phyloP scores from a whole-genome alignment of 2,888 invertebrate species.

The Ornithoptera priamus region DNA sequence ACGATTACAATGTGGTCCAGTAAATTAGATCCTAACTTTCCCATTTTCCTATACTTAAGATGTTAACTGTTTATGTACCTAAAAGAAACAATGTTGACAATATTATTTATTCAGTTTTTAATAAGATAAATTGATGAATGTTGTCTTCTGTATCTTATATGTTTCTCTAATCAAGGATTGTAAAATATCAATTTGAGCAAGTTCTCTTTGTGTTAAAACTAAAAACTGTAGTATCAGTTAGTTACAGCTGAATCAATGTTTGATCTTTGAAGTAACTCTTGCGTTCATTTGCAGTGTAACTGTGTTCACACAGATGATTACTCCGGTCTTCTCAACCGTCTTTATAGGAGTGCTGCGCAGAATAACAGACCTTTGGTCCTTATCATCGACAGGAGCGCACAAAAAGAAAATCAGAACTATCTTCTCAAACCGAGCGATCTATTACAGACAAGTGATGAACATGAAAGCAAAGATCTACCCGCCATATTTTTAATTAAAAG shows the following conservation, averaged over 20 bases:
- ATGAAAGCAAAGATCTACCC: background rate
- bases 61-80: too few relatives aligned
- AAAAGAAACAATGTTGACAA: too few relatives aligned
- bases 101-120: too few relatives aligned
- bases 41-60: too few relatives aligned
- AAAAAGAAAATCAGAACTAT: conserved; percentile 3
- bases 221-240: background rate
- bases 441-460: conserved; percentile 19
- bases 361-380: conserved; percentile 19
- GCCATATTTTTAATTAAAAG: conserved; percentile 16
- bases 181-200: too few relatives aligned
- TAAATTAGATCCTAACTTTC: too few relatives aligned
- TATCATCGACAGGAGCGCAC: conserved; percentile 14
- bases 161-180: too few relatives aligned
- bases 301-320: conserved; percentile 2
- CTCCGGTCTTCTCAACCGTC: conserved; percentile 21
- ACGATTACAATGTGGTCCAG: too few relatives aligned
- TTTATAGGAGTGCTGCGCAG: conserved; percentile 12
- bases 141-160: too few relatives aligned
- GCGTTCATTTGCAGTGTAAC: conserved; percentile 6
- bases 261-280: background rate
- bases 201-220: background rate
- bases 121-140: too few relatives aligned
- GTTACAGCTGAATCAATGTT: background rate
- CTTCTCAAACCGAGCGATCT: conserved; percentile 14